Evolutionary conservation across 2,113 vertebrate genomes (phyloP).

Genomic region (Girardinichthys multiradiatus): DNA sequence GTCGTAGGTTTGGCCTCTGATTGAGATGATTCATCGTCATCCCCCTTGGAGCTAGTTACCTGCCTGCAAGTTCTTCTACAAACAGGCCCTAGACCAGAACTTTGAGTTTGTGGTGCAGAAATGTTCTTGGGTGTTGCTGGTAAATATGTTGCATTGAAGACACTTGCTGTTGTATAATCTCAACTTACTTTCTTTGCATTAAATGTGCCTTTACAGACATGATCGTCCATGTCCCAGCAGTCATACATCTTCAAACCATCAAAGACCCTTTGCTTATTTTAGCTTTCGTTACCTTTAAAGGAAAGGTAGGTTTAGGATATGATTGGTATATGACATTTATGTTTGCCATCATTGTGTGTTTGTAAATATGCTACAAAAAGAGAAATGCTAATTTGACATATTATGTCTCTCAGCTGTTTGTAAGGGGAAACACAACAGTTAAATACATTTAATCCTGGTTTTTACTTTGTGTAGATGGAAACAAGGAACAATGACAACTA

Average conservation of each 20-base stretch:
- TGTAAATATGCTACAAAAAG: not conserved
- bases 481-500: constrained; percentile 8
- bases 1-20: too few species aligned
- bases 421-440: too few species aligned
- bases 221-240: not conserved
- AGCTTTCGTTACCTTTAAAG: not conserved
- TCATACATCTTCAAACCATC: not conserved
- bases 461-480: not conserved
- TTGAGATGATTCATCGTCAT: too few species aligned
- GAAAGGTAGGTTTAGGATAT: not conserved
- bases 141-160: not conserved
- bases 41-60: too few species aligned
- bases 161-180: not conserved
- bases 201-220: not conserved
- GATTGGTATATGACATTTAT: not conserved
- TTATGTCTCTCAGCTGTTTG: not conserved
- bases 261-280: not conserved
- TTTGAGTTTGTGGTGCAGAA: too few species aligned
- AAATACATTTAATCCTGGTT: too few species aligned
- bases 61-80: too few species aligned
- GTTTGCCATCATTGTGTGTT: not conserved
- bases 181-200: not conserved
- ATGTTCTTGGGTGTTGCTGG: too few species aligned
- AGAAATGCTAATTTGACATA: not conserved
- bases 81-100: too few species aligned